Conservation (phyloP, 2,797 vertebrate genomes). For the Pristis pectinata region DNA sequence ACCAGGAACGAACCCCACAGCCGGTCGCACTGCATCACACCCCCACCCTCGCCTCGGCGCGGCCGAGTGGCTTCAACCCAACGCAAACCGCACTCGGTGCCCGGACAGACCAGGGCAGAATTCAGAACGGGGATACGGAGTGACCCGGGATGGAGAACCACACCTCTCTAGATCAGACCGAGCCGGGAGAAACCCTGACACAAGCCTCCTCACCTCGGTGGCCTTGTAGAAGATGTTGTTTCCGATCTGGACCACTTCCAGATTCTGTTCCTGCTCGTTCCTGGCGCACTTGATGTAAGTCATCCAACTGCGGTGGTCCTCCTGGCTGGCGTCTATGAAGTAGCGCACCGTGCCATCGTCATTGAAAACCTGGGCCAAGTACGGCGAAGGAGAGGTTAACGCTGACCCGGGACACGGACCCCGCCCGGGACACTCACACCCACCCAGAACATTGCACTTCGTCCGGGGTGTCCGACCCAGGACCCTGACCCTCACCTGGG, state of each 20-base stretch:
- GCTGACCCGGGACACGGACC: not conserved
- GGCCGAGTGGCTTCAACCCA: too few species aligned
- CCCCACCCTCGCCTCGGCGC: too few species aligned
- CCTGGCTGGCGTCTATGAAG: constrained; percentile 92
- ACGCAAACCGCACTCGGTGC: too few species aligned
- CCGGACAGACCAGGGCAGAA: not conserved
- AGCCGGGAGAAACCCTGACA: not conserved
- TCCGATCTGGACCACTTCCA: constrained; percentile 93
- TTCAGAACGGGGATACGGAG: not conserved
- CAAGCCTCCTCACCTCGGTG: constrained; percentile 67
- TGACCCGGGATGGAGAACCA: not conserved
- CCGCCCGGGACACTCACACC: accelerated
- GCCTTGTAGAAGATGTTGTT: constrained; percentile 96
- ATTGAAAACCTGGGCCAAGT: constrained; percentile 76
- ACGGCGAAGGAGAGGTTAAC: not conserved
- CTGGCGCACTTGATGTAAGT: constrained; percentile 95
- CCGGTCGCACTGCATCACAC: too few species aligned
- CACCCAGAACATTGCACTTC: not conserved
- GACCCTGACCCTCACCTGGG: not conserved
- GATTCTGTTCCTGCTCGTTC: constrained; percentile 94
- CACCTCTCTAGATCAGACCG: not conserved
- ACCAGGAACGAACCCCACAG: too few species aligned
- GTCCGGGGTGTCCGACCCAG: not conserved
- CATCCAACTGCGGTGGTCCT: constrained; percentile 98
- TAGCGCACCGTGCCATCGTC: constrained; percentile 87